Conservation (phyloP, 1,140 invertebrate genomes). For the Diorhabda elongata region DNA sequence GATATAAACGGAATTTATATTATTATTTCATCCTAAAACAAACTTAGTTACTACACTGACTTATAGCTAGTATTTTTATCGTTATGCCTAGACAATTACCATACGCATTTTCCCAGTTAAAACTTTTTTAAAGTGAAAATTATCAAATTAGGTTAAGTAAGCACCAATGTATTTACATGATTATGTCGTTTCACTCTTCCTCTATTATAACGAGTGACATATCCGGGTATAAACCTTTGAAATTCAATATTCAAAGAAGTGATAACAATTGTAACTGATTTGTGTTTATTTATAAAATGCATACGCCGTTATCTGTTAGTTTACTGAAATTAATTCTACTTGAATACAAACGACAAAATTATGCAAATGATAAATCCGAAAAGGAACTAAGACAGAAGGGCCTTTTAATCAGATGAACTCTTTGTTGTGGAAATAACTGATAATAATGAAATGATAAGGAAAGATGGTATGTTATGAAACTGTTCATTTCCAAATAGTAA, state of each 20-base stretch:
- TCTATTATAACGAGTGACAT: background rate
- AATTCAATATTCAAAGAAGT: slow-evolving; percentile 1
- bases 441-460: no score
- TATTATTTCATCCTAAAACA: no score
- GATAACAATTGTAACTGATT: slow-evolving; percentile 2
- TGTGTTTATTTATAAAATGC: background rate
- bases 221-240: background rate
- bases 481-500: no score
- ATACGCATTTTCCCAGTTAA: no score
- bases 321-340: background rate
- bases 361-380: background rate
- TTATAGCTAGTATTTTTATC: no score
- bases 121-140: background rate
- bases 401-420: background rate
- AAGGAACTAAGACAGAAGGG: background rate
- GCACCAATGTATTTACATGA: background rate
- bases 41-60: no score
- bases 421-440: background rate
- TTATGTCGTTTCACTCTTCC: background rate
- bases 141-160: slow-evolving; percentile 1
- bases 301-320: background rate
- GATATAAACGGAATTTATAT: no score
- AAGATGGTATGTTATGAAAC: no score
- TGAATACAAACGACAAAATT: background rate
- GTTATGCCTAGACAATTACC: no score